Evolutionary conservation across 2,888 invertebrate genomes (phyloP).

Genomic region (Oligia strigilis): DNA sequence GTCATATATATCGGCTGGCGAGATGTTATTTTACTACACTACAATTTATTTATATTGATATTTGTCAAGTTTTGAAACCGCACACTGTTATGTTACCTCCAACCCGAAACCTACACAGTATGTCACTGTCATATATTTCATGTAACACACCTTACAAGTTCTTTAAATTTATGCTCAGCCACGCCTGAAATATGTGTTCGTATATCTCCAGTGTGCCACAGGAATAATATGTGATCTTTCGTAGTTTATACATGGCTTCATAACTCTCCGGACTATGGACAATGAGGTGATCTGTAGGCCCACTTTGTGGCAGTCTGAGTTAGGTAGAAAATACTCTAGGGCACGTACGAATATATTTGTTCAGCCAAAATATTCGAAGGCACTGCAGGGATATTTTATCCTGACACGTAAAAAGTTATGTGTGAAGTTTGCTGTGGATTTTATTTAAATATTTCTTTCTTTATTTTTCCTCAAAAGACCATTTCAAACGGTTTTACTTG

Average conservation of each 20-base stretch:
- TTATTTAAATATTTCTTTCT: background rate
- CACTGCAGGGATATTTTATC: slow-evolving; percentile 17
- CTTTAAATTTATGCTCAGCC: slow-evolving; percentile 47
- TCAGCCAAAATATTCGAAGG: slow-evolving; percentile 29
- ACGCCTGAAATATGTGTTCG: slow-evolving; percentile 47
- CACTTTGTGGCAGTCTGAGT: slow-evolving; percentile 49
- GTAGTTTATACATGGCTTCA: slow-evolving; percentile 57
- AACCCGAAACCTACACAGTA: background rate
- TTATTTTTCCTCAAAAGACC: background rate
- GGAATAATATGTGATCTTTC: slow-evolving; percentile 59
- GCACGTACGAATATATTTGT: slow-evolving; percentile 38
- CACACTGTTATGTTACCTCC: background rate
- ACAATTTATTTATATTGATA: background rate
- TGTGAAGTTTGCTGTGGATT: background rate
- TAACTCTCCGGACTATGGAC: slow-evolving; percentile 48
- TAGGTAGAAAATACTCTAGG: slow-evolving; percentile 36
- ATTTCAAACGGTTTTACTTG: background rate
- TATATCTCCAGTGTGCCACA: slow-evolving; percentile 46
- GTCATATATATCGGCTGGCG: background rate
- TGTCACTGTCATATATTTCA: slow-evolving; percentile 34
- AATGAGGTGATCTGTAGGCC: slow-evolving; percentile 62
- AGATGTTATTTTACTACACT: background rate
- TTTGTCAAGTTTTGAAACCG: slow-evolving; percentile 16
- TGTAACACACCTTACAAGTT: slow-evolving; percentile 36
- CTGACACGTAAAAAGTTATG: slow-evolving; percentile 15